These are phyloP conservation scores for Elymnias hypermnestra DNA, from an alignment of 1,140 invertebrate species.

Conservation along the genomic window DNA sequence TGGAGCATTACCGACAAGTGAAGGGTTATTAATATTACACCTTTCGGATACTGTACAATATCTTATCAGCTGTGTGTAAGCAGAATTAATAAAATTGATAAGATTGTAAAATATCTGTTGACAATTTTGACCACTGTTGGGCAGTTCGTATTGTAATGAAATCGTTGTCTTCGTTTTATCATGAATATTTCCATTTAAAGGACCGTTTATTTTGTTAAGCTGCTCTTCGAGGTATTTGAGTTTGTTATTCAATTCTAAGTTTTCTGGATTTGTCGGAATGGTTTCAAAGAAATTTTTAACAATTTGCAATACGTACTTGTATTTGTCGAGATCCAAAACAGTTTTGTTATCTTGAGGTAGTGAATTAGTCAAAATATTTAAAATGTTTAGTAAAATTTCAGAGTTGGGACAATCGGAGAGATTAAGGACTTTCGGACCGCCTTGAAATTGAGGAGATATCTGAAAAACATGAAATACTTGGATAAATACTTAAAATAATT, in stretches of 20 bases:
- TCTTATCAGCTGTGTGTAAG: conserved; percentile 8
- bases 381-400: conserved; percentile 3
- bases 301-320: conserved; percentile 10
- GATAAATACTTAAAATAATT: too few species aligned
- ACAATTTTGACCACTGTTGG: conserved; percentile 6
- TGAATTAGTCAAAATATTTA: conserved; percentile 6
- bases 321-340: conserved; percentile 7
- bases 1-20: not conserved
- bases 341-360: not conserved
- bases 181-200: conserved; percentile 3
- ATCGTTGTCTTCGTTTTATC: conserved; percentile 14
- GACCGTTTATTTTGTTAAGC: conserved; percentile 1
- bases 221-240: conserved; percentile 1
- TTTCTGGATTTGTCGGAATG: not conserved
- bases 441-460: not conserved
- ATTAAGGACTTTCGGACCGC: too few species aligned
- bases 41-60: conserved; percentile 11
- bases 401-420: conserved; percentile 9
- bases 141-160: conserved; percentile 17
- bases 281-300: conserved; percentile 8
- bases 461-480: not conserved
- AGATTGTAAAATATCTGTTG: conserved; percentile 12
- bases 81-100: conserved; percentile 11
- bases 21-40: not conserved
- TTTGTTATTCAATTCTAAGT: not conserved